A percentile compares a stretch with the other conserved stretches of the same genome.
Evolutionary conservation across 2,888 invertebrate species (phyloP).

Genomic region (Thecophora atra): DNA sequence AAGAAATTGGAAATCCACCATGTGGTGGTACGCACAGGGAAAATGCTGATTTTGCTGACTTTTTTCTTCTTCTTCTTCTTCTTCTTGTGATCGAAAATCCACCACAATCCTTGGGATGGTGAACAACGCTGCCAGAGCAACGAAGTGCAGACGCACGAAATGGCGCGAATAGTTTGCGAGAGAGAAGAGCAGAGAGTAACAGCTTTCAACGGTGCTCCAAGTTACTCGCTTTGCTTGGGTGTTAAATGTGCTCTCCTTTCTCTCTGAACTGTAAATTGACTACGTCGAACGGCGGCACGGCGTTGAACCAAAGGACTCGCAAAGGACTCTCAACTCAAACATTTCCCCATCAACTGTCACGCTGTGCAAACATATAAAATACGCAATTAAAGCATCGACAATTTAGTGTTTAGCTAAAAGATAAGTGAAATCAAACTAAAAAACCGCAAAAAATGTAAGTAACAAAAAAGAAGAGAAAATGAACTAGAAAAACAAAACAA

Average conservation of each 20-base stretch:
- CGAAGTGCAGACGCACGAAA: constrained; percentile 28
- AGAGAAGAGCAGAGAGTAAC: constrained; percentile 47
- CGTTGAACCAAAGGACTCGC: constrained; percentile 21
- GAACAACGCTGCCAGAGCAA: too few species aligned
- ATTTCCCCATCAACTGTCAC: constrained; percentile 48
- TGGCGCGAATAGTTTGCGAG: constrained; percentile 35
- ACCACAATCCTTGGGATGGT: too few species aligned
- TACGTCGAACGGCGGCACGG: constrained; percentile 2
- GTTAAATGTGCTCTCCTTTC: constrained; percentile 38
- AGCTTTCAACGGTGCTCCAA: constrained; percentile 15
- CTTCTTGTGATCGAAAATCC: too few species aligned
- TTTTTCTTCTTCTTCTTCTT: too few species aligned
- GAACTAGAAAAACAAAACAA: constrained; percentile 9
- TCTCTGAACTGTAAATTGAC: constrained; percentile 20
- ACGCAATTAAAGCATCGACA: constrained; percentile 2
- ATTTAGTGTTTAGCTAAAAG: constrained; percentile 12
- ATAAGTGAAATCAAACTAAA: neutral
- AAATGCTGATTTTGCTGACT: too few species aligned
- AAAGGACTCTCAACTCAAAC: constrained; percentile 50
- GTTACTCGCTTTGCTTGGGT: constrained; percentile 19
- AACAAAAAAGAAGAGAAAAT: constrained; percentile 6
- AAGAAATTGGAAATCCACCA: too few species aligned
- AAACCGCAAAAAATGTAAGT: neutral
- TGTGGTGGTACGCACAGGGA: too few species aligned
- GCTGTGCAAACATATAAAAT: constrained; percentile 30